phyloP scores from a whole-genome alignment of 1,140 invertebrate genomes.

The Calliopsis andreniformis region DNA sequence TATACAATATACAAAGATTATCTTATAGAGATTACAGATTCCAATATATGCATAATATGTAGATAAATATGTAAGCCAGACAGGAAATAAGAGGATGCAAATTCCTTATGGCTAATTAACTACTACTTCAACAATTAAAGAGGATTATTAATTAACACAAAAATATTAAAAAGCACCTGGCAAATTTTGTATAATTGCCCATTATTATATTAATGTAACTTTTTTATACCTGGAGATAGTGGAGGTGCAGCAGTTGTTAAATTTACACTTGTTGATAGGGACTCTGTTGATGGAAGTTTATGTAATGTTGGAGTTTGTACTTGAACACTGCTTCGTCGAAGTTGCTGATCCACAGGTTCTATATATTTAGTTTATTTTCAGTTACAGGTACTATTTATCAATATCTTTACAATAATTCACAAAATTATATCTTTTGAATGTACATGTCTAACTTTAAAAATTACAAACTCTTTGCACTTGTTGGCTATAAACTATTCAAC shows the following conservation, averaged over 20 bases:
- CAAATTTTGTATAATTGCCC: slow-evolving; percentile 40
- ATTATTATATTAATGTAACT: slow-evolving; percentile 43
- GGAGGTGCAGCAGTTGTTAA: slow-evolving; percentile 72
- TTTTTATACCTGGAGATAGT: slow-evolving; percentile 77
- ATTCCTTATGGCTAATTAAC: slow-evolving; percentile 38
- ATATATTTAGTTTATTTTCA: slow-evolving; percentile 64
- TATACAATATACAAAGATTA: slow-evolving; percentile 40
- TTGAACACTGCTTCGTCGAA: slow-evolving; percentile 76
- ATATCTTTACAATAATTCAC: slow-evolving; percentile 14
- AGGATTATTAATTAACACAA: slow-evolving; percentile 27
- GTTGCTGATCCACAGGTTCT: slow-evolving; percentile 77
- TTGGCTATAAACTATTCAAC: slow-evolving; percentile 12
- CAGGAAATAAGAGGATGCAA: slow-evolving; percentile 31
- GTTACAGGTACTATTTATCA: slow-evolving; percentile 45
- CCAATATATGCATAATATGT: slow-evolving; percentile 32
- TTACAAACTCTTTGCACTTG: not conserved
- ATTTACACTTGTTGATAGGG: slow-evolving; percentile 74
- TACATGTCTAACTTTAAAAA: slow-evolving; percentile 5
- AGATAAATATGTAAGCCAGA: slow-evolving; percentile 24
- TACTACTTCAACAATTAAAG: slow-evolving; percentile 26
- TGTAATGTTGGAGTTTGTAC: slow-evolving; percentile 74
- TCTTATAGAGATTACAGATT: slow-evolving; percentile 25
- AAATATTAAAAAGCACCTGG: slow-evolving; percentile 45
- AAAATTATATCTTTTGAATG: slow-evolving; percentile 15
- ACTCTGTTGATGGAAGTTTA: slow-evolving; percentile 79